phyloP scores from a whole-genome alignment of 2,888 invertebrate genomes.

The Trisateles emortualis region DNA sequence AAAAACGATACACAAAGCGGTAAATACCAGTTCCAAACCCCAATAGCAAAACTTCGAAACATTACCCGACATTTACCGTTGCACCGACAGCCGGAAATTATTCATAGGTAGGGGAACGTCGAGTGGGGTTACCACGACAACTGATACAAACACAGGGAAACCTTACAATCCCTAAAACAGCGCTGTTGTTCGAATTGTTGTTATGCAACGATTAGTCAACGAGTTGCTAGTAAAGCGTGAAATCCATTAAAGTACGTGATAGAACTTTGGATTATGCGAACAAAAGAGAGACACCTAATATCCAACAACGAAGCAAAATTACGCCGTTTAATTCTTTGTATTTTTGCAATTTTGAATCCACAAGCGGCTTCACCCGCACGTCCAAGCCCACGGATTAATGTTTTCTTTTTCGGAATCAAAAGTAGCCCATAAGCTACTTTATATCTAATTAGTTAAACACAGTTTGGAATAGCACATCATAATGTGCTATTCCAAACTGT shows the following conservation, averaged over 20 bases:
- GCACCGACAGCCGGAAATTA: conserved; percentile 78
- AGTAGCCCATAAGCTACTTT: too few species aligned
- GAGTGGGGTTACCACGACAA: conserved; percentile 74
- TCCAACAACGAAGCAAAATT: too few species aligned
- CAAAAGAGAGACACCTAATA: too few species aligned
- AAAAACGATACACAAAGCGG: conserved; percentile 11
- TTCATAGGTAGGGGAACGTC: conserved; percentile 58
- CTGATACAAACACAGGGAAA: conserved; percentile 77
- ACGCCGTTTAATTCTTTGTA: too few species aligned
- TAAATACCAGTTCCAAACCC: conserved; percentile 27
- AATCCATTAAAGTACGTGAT: conserved; percentile 27
- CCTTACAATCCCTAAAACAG: conserved; percentile 52
- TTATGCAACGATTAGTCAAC: conserved; percentile 52
- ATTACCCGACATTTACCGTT: conserved; percentile 38
- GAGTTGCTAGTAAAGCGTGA: conserved; percentile 22
- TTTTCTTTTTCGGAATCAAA: too few species aligned
- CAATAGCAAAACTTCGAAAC: conserved; percentile 41
- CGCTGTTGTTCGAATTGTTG: conserved; percentile 36
- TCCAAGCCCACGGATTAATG: too few species aligned
- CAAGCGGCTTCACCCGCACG: too few species aligned
- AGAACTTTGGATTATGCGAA: conserved; percentile 7
- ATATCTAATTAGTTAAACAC: too few species aligned
- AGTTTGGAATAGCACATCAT: too few species aligned
- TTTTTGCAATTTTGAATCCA: too few species aligned
- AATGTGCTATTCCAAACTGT: too few species aligned